Evolutionary conservation across 2,888 invertebrate genomes (phyloP).

Genomic region (Tiliacea aurago): DNA sequence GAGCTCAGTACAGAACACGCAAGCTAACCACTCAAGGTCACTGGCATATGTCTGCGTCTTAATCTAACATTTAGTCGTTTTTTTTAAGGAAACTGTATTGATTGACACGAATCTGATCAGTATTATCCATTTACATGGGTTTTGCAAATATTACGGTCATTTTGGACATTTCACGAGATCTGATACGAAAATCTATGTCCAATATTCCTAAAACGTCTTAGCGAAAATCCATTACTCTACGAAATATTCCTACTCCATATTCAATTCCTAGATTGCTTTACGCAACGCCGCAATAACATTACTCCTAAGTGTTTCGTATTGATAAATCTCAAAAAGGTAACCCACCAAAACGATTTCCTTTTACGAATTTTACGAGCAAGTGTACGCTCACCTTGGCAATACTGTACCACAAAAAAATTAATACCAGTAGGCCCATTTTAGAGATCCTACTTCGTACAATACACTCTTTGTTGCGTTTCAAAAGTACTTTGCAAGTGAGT

Average conservation of each 20-base stretch:
- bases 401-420: neutral
- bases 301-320: slow-evolving; percentile 43
- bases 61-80: neutral
- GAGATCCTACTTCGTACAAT: no score
- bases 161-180: neutral
- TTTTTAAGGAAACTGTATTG: neutral
- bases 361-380: slow-evolving; percentile 45
- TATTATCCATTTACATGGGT: neutral
- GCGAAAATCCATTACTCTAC: slow-evolving; percentile 9
- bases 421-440: slow-evolving; percentile 2
- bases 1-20: no score
- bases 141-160: neutral
- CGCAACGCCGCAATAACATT: slow-evolving; percentile 29
- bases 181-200: neutral
- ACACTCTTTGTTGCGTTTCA: no score
- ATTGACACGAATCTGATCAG: neutral
- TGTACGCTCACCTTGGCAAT: slow-evolving; percentile 38
- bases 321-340: slow-evolving; percentile 52
- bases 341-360: slow-evolving; percentile 37
- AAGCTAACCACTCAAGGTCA: no score
- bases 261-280: slow-evolving; percentile 19
- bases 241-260: slow-evolving; percentile 8
- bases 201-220: neutral
- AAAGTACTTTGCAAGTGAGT: no score
- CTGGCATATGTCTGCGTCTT: no score